phyloP scores from a whole-genome alignment of 2,888 invertebrate species.

The Agrochola litura region DNA sequence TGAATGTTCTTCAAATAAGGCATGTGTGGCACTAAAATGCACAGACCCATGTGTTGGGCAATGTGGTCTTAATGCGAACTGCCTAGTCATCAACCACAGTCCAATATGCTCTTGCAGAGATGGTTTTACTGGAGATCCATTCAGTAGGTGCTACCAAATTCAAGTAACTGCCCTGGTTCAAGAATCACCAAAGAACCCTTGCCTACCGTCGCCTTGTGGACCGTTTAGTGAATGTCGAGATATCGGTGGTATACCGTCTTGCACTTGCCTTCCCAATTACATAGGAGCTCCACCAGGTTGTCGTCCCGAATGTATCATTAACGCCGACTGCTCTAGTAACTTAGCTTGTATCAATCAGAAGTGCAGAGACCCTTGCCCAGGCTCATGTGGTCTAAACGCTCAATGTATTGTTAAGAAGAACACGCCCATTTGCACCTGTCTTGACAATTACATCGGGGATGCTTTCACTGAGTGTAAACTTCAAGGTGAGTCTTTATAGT shows the following conservation, averaged over 20 bases:
- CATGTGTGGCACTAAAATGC: conserved; percentile 93
- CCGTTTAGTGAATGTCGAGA: conserved; percentile 92
- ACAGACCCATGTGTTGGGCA: conserved; percentile 93
- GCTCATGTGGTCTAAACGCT: conserved; percentile 93
- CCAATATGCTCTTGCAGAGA: conserved; percentile 93
- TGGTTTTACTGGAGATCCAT: conserved; percentile 92
- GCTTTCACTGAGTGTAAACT: conserved; percentile 92
- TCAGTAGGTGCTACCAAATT: conserved; percentile 90
- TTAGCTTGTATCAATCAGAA: conserved; percentile 94
- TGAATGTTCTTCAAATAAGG: conserved; percentile 92
- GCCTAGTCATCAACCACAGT: conserved; percentile 93
- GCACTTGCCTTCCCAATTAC: conserved; percentile 92
- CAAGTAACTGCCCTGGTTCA: conserved; percentile 68
- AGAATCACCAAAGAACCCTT: conserved; percentile 87
- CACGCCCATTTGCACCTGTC: conserved; percentile 93
- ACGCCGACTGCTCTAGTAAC: conserved; percentile 94
- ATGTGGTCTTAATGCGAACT: conserved; percentile 93
- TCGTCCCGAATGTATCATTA: conserved; percentile 93
- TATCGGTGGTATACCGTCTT: conserved; percentile 91
- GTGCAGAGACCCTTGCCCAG: conserved; percentile 95
- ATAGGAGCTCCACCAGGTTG: conserved; percentile 93
- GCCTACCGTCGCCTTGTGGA: conserved; percentile 92
- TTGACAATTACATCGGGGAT: conserved; percentile 93
- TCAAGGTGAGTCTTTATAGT: conserved; percentile 80
- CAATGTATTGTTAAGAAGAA: conserved; percentile 93